Conservation (phyloP, 2,113 vertebrate genomes). For the Dipodomys stephensi region DNA sequence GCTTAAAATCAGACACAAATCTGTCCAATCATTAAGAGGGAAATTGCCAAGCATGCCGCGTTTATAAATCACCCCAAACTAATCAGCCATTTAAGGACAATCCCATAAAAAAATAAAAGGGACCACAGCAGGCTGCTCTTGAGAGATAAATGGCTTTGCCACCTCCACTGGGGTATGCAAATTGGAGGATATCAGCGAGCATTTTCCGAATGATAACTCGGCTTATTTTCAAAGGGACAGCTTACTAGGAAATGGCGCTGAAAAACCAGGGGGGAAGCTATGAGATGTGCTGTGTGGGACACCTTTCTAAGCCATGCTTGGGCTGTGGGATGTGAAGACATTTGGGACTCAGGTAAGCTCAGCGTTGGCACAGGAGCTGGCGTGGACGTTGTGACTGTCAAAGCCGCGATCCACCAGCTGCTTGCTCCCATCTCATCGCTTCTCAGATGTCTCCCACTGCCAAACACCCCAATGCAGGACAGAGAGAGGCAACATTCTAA, state of each 20-base stretch:
- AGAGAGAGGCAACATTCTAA: not conserved
- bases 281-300: not conserved
- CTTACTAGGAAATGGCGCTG: not conserved
- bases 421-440: not conserved
- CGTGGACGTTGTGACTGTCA: accelerated
- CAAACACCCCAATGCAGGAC: too few species aligned
- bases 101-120: slow-evolving; percentile 81
- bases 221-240: slow-evolving; percentile 25
- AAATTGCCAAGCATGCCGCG: slow-evolving; percentile 74
- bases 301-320: not conserved
- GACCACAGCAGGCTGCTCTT: slow-evolving; percentile 73
- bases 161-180: slow-evolving; percentile 69
- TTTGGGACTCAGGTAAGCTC: not conserved
- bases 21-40: slow-evolving; percentile 73
- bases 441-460: not conserved
- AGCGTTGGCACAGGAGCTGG: not conserved
- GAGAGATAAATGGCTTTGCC: slow-evolving; percentile 80
- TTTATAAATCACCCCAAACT: slow-evolving; percentile 82
- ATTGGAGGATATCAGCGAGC: slow-evolving; percentile 59
- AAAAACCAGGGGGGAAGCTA: not conserved
- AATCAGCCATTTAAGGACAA: slow-evolving; percentile 83
- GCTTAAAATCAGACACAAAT: slow-evolving; percentile 77
- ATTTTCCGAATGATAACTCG: slow-evolving; percentile 51
- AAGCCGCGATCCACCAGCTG: not conserved
- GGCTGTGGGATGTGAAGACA: not conserved